A percentile compares a stretch with the other conserved stretches of the same genome.
phyloP scores from a whole-genome alignment of 1,140 invertebrate species.

The Samia ricini region DNA sequence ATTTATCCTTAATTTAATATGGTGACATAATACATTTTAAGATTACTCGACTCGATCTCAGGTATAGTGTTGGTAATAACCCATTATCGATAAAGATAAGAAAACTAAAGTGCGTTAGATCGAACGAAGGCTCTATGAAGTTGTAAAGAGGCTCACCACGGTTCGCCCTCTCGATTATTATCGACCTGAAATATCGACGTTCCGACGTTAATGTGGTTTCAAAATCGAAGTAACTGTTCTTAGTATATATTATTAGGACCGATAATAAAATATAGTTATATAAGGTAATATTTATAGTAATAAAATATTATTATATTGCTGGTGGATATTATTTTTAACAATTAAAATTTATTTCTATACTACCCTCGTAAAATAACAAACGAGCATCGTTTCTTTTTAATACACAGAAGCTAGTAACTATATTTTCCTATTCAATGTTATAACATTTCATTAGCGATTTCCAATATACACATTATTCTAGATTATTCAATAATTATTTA shows the following conservation, averaged over 20 bases:
- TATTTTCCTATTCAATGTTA: too few relatives aligned
- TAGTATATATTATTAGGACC: neutral
- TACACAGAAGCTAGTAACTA: too few relatives aligned
- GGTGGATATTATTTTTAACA: too few relatives aligned
- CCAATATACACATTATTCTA: too few relatives aligned
- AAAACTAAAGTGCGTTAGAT: conserved; percentile 44
- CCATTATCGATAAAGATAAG: conserved; percentile 65
- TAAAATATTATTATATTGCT: too few relatives aligned
- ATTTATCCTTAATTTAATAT: neutral
- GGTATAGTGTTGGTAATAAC: conserved; percentile 48
- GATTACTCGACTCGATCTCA: neutral
- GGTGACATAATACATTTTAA: neutral
- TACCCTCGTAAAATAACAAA: too few relatives aligned
- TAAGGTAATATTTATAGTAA: too few relatives aligned
- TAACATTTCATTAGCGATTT: too few relatives aligned
- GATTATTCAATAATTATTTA: too few relatives aligned
- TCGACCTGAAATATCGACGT: neutral
- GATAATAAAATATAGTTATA: too few relatives aligned
- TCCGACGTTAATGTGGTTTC: neutral
- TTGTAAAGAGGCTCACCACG: conserved; percentile 30
- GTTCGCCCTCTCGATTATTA: neutral
- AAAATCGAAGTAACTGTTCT: neutral
- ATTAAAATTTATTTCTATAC: too few relatives aligned
- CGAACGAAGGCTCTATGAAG: conserved; percentile 50
- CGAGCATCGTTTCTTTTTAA: too few relatives aligned